phyloP scores from a whole-genome alignment of 2,113 vertebrate species.

The Psammodynastes pulverulentus region DNA sequence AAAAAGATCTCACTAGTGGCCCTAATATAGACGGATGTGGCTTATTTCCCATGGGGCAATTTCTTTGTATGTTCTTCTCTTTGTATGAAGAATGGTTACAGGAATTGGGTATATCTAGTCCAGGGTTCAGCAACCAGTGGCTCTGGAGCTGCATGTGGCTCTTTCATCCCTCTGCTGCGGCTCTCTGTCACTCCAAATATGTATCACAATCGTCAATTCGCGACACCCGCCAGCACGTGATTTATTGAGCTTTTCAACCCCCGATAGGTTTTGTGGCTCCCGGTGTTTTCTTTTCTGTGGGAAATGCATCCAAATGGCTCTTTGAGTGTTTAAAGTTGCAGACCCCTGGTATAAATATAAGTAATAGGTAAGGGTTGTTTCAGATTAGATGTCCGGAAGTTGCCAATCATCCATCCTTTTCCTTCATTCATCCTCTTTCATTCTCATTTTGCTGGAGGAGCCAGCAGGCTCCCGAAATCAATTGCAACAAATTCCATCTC shows the following conservation, averaged over 20 bases:
- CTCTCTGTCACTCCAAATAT: too few relatives aligned
- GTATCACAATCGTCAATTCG: too few relatives aligned
- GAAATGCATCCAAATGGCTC: too few relatives aligned
- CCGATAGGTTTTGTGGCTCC: too few relatives aligned
- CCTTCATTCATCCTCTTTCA: neutral
- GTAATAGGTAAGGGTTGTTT: neutral
- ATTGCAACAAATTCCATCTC: neutral
- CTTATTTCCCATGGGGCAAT: neutral
- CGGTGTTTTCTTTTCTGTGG: too few relatives aligned
- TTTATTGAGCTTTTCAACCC: too few relatives aligned
- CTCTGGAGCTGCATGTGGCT: too few relatives aligned
- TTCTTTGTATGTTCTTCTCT: neutral
- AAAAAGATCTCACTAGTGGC: neutral
- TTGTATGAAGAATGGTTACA: neutral
- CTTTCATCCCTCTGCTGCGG: too few relatives aligned
- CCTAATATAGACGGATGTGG: neutral
- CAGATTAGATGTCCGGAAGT: neutral
- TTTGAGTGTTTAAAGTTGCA: too few relatives aligned
- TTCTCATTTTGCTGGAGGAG: neutral
- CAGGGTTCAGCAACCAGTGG: too few relatives aligned
- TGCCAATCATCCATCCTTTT: neutral
- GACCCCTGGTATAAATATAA: too few relatives aligned
- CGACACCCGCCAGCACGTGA: too few relatives aligned
- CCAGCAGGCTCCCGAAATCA: conserved; percentile 18
- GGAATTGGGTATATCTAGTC: neutral